A percentile compares a stretch with the other conserved stretches of the same genome.
phyloP scores from a whole-genome alignment of 2,888 invertebrate species.

The Nysson spinosus region DNA sequence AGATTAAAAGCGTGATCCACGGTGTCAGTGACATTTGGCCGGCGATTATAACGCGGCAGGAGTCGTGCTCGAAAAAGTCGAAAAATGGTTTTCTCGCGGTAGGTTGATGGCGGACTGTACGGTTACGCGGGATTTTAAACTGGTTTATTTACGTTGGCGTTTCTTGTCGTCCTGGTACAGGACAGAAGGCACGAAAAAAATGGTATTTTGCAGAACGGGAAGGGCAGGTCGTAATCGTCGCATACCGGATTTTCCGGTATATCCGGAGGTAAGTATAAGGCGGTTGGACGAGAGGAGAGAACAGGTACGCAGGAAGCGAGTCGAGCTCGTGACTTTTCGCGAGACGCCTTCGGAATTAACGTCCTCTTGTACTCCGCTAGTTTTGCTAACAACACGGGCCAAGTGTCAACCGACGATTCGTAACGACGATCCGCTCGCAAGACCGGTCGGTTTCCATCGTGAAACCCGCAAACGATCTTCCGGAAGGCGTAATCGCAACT shows the following conservation, averaged over 20 bases:
- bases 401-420: conserved; percentile 53
- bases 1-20: not conserved
- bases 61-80: conserved; percentile 7
- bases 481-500: no score
- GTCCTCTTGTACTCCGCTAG: conserved; percentile 38
- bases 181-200: conserved; percentile 34
- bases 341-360: conserved; percentile 65
- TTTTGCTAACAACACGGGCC: conserved; percentile 32
- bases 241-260: conserved; percentile 73
- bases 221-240: conserved; percentile 59
- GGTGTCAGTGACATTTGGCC: conserved; percentile 28
- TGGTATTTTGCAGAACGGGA: conserved; percentile 62
- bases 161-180: conserved; percentile 31
- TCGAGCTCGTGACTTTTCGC: conserved; percentile 55
- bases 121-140: conserved; percentile 50
- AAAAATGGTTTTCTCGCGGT: conserved; percentile 7
- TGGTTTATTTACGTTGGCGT: conserved; percentile 66
- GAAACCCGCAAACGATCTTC: no score
- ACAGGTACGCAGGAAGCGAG: conserved; percentile 32
- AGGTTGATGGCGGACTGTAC: not conserved
- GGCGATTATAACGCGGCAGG: conserved; percentile 26
- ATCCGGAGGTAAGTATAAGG: conserved; percentile 56
- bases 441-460: conserved; percentile 18
- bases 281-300: conserved; percentile 11
- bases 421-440: conserved; percentile 12